Conservation (phyloP, 2,113 vertebrate genomes). For the Microtus oregoni region DNA sequence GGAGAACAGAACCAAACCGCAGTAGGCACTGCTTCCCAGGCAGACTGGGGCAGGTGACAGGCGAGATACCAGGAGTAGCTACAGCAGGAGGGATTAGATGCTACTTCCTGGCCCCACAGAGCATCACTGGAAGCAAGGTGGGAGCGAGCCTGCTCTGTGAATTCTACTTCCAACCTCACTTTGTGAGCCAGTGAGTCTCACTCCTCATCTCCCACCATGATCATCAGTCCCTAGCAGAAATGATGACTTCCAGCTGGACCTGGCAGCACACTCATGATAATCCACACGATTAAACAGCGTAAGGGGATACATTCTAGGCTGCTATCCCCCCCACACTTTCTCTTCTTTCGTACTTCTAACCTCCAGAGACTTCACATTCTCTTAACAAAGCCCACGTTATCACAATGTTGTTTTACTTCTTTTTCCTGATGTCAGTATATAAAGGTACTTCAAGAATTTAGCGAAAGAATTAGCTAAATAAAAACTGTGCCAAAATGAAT, state of each 20-base stretch:
- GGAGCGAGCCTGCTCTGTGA: neutral
- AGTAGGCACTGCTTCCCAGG: neutral
- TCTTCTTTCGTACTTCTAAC: neutral
- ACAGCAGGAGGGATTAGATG: neutral
- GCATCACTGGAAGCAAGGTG: neutral
- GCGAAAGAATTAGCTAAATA: constrained; percentile 2
- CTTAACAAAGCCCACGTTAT: neutral
- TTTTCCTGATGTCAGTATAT: neutral
- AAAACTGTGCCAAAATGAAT: constrained; percentile 7
- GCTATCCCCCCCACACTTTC: neutral
- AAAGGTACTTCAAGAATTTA: constrained; percentile 20
- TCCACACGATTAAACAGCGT: neutral
- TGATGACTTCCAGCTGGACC: constrained; percentile 28
- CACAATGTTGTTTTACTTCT: neutral
- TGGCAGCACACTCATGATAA: constrained; percentile 6
- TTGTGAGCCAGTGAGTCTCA: neutral
- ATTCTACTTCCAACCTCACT: neutral
- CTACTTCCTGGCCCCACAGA: neutral
- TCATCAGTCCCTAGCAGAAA: constrained; percentile 41
- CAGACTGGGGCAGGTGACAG: neutral
- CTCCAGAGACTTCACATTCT: constrained; percentile 19
- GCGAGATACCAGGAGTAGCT: neutral
- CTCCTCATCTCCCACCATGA: neutral
- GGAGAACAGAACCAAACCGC: neutral
- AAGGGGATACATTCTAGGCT: neutral